Conservation (phyloP, 2,113 vertebrate species). For the Alouatta palliata region DNA sequence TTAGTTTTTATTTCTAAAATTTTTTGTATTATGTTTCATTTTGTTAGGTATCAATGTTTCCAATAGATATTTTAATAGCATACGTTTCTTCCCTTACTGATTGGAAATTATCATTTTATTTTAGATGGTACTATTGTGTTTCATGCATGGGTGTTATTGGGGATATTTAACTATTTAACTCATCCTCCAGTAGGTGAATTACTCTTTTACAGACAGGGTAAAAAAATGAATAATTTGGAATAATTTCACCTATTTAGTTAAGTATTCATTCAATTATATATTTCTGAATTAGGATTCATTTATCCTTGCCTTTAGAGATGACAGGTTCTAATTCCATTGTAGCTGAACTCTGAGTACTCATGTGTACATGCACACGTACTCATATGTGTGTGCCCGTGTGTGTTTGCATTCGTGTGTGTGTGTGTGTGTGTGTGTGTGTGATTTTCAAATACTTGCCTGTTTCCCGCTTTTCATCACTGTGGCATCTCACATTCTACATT, state of each 20-base stretch:
- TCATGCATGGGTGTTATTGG: too few relatives aligned
- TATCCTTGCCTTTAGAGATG: neutral
- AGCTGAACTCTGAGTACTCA: neutral
- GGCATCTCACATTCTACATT: neutral
- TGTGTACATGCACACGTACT: neutral
- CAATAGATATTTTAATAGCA: too few relatives aligned
- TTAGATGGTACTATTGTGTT: too few relatives aligned
- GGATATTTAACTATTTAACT: neutral
- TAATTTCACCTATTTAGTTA: neutral
- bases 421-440: neutral
- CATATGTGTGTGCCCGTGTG: rapidly evolving
- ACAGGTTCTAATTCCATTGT: neutral
- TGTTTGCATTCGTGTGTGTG: rapidly evolving
- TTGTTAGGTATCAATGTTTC: too few relatives aligned
- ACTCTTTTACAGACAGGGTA: neutral
- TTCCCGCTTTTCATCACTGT: neutral
- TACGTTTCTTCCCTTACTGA: too few relatives aligned
- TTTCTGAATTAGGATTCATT: neutral
- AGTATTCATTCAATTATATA: neutral
- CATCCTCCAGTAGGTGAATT: neutral
- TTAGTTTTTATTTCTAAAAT: too few relatives aligned
- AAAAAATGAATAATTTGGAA: neutral
- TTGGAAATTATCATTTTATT: too few relatives aligned
- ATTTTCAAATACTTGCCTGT: neutral
- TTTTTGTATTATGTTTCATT: too few relatives aligned